Evolutionary conservation across 2,797 vertebrate genomes (phyloP), one percentile per base, ranked within the genome.

Genomic region (Carapus acus): DNA sequence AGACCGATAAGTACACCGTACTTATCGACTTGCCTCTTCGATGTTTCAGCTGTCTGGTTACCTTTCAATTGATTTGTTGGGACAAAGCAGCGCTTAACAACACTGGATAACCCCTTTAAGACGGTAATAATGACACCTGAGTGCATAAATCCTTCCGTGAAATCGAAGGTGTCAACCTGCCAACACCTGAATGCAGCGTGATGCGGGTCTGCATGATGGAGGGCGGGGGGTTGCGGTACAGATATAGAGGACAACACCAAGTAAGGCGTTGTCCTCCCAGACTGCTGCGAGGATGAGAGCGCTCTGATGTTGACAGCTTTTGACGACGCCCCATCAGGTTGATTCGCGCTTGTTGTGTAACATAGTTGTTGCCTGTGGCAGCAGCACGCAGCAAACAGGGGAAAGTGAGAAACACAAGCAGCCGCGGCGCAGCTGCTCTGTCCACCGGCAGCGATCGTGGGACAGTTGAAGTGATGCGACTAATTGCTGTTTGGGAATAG

Each of bases 401-500:
- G 31, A 65, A 58, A 49, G 16, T n/a, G 21, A 19, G 44, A 57
- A 61, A 58, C 47, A 45, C 29, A 48, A 45, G 44, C 61, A 58
- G 55, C 62, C 22, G 20, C 19, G 1, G 3, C 1, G 11, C 41
- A 21, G 34, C 49, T 49, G 42, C 31, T 33, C 29, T 48, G 4
- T 48, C 19, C 16, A 37, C 6, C 14, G 6, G 3, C 24, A 2
- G 49, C 40, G 39, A 39, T 20, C 23, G 16, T 27, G 21, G 39
- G 18, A 43, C 38, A 67, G 61, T 58, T 71, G 24, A 60, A 49
- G 71, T 73, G 76, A 76, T 49, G 52, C 49, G 61, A 74, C 76
- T 45, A 47, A 60, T 63, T 62, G 54, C 31, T 36, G 62, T 62
- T 51, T 43, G 41, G 31, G 43, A 41, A 51, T 65, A 57, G 37